Evolutionary conservation across 2,797 vertebrate species (phyloP).

Genomic region (Melanotaenia pygmaea): DNA sequence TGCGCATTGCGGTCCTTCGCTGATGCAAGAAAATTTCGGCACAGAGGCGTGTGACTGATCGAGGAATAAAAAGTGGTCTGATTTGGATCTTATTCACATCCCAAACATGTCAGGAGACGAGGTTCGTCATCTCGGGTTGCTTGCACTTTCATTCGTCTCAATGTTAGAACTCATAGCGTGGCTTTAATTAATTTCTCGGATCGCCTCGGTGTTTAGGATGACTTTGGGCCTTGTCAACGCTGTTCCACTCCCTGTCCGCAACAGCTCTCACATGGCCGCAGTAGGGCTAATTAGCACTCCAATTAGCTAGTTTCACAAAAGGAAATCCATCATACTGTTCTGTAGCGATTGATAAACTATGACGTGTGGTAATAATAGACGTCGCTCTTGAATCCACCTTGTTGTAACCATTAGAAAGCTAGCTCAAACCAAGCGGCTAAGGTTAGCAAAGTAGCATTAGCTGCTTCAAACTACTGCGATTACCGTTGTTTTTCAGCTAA

Average conservation of each 20-base stretch:
- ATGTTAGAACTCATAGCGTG: neutral
- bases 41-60: slow-evolving; percentile 45
- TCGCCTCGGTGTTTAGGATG: slow-evolving; percentile 30
- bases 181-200: neutral
- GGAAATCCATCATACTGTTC: rapidly evolving
- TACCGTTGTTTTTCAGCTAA: neutral
- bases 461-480: slow-evolving; percentile 21
- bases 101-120: slow-evolving; percentile 84
- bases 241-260: slow-evolving; percentile 45
- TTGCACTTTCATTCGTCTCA: rapidly evolving
- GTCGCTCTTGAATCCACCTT: rapidly evolving
- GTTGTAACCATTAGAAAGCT: neutral
- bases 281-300: slow-evolving; percentile 36
- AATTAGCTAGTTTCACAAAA: neutral
- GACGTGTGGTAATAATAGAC: rapidly evolving
- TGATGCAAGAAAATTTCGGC: slow-evolving; percentile 77
- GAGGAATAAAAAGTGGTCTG: slow-evolving; percentile 29
- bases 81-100: slow-evolving; percentile 2
- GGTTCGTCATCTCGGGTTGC: slow-evolving; percentile 50
- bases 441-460: slow-evolving; percentile 24
- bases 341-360: rapidly evolving
- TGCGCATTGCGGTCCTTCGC: slow-evolving; percentile 60
- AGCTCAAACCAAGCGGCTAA: neutral
- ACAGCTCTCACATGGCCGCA: slow-evolving; percentile 74
- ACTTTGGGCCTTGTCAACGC: slow-evolving; percentile 66